A percentile compares a stretch with the other conserved stretches of the same genome.
phyloP scores from a whole-genome alignment of 1,140 invertebrate species.

The Linepithema humile region DNA sequence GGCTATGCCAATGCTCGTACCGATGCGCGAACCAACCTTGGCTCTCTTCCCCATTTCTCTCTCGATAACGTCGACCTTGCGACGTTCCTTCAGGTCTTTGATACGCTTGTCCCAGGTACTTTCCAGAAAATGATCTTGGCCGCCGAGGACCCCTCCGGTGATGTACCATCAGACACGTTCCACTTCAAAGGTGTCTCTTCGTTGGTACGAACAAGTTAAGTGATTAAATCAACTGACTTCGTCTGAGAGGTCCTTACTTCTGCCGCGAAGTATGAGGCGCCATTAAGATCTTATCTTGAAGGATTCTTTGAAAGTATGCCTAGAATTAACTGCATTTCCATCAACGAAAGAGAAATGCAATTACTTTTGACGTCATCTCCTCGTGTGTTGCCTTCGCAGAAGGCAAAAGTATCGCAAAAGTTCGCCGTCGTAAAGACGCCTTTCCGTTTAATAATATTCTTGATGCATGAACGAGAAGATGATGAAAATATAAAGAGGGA shows the following conservation, averaged over 20 bases:
- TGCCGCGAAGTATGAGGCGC: slow-evolving; percentile 33
- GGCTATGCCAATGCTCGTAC: not conserved
- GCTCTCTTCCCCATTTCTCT: slow-evolving; percentile 43
- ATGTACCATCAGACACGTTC: slow-evolving; percentile 62
- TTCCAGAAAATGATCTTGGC: slow-evolving; percentile 64
- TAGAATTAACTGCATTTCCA: slow-evolving; percentile 58
- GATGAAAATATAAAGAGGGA: not conserved
- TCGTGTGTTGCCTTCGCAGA: slow-evolving; percentile 13
- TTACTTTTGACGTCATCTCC: slow-evolving; percentile 47
- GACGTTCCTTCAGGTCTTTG: slow-evolving; percentile 65
- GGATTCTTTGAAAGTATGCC: slow-evolving; percentile 56
- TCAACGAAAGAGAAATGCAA: slow-evolving; percentile 56
- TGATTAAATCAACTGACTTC: slow-evolving; percentile 68
- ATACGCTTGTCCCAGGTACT: slow-evolving; percentile 65
- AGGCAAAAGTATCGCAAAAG: slow-evolving; percentile 21
- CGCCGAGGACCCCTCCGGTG: slow-evolving; percentile 44
- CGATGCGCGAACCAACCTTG: slow-evolving; percentile 3
- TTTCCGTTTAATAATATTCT: slow-evolving; percentile 22
- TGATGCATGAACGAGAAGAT: not conserved
- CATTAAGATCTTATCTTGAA: slow-evolving; percentile 50
- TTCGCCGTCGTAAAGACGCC: not conserved
- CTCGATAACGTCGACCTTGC: slow-evolving; percentile 53
- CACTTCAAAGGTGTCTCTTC: slow-evolving; percentile 69
- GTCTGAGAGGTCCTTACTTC: slow-evolving; percentile 20
- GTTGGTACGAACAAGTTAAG: slow-evolving; percentile 54